Base-by-base conservation (phyloP, 2,888 invertebrate species). In the Sarcophaga rosellei region DNA sequence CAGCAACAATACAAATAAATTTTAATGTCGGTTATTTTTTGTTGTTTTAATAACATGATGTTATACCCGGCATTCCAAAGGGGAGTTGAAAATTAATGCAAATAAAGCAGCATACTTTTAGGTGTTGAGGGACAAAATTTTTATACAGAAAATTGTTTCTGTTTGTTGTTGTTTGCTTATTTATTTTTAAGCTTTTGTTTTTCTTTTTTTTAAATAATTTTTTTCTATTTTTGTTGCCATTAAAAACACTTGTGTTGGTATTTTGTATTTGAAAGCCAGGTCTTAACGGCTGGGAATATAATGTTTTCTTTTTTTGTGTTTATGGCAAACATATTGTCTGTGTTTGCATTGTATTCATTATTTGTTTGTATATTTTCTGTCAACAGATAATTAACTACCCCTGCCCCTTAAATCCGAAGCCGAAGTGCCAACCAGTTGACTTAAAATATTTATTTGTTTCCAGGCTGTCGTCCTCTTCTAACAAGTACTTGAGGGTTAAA, bases 211-310 rank as follows among this genome's bases (percentile, higher is more conserved):
- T 0, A 10, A 35, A 35, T 35, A 35, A 35, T 72, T 78, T 57
- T 57, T n/a, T 73, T 44, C 3, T 61, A 8, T 25, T 6, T 73
- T 72, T 73, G 25, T 63, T 83, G 79, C 80, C 83, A 81, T 86
- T 86, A 86, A 74, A 74, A 86, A 78, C 86, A 86, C 83, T 86
- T 86, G 83, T 84, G 86, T 74, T 81, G 77, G 70, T 62, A 62
- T 74, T 69, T 70, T 61, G 53, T 35, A 35, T 35, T 35, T 35
- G 47, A 74, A 20, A 63, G 69, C 59, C 74, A 69, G 57, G 45
- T 57, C 69, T 83, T 77, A 74, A 70, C 63, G 35, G 1, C 35
- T 35, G 35, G 35, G 8, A 8, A 35, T 8, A 35, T 35, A 35
- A 35, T 3, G 12, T 57, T 1, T 17, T 35, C n/a, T 66, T 35